Percentiles rank a stretch among this genome's conserved stretches.
These are phyloP conservation scores for Coecobrya sp. DNA, from an alignment of 2,888 invertebrate genomes.

Conservation along the genomic window DNA sequence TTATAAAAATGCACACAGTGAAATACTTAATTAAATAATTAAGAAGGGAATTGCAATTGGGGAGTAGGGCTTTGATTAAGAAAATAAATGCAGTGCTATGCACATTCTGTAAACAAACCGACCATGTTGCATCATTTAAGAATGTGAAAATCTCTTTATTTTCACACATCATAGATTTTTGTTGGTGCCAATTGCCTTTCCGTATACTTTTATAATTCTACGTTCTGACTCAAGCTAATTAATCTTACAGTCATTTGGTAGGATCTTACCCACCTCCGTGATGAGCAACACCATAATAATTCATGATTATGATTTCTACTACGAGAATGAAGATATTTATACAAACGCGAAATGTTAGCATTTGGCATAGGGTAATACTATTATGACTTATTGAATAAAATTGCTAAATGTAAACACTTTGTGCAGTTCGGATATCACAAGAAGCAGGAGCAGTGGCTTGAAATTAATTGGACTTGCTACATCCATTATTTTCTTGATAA, in stretches of 20 bases:
- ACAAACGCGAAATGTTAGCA: too few relatives aligned
- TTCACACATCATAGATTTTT: background rate
- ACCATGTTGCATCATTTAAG: background rate
- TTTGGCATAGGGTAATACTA: background rate
- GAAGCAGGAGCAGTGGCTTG: background rate
- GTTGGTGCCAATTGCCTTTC: background rate
- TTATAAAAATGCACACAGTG: background rate
- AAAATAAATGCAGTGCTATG: too few relatives aligned
- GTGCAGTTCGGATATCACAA: background rate
- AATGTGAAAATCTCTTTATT: background rate
- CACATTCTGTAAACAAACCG: too few relatives aligned
- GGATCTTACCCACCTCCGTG: background rate
- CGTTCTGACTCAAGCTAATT: background rate
- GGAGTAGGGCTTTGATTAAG: background rate
- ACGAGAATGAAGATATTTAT: too few relatives aligned
- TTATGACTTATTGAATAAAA: background rate
- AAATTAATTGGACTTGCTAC: background rate
- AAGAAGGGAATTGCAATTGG: background rate
- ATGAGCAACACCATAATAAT: background rate
- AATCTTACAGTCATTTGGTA: background rate
- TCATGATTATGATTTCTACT: background rate
- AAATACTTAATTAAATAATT: constrained; percentile 10
- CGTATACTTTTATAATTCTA: background rate
- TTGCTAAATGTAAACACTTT: background rate
- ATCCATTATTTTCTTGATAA: too few relatives aligned